phyloP scores from a whole-genome alignment of 2,888 invertebrate genomes.

The Rhimphoctona megacephalus region DNA sequence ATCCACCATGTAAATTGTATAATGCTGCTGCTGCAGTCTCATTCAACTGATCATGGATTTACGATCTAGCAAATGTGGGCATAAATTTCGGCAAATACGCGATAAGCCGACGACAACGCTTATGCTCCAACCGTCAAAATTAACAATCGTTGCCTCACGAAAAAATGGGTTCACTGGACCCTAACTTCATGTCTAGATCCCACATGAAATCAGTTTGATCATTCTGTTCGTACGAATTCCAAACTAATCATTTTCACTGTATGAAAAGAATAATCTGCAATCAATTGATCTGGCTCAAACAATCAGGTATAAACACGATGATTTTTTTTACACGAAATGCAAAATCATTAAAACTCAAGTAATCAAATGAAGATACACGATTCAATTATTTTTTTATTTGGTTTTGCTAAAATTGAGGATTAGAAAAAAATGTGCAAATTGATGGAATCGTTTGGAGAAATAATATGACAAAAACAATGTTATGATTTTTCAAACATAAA shows the following conservation, averaged over 20 bases:
- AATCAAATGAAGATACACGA: too few species aligned
- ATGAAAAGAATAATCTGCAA: too few species aligned
- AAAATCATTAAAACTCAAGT: too few species aligned
- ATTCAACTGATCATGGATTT: constrained; percentile 29
- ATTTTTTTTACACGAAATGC: too few species aligned
- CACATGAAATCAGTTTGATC: background rate
- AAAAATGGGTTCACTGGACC: background rate
- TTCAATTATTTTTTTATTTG: background rate
- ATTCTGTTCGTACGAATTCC: background rate
- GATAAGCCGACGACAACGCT: constrained; percentile 21
- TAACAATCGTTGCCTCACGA: background rate
- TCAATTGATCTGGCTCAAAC: too few species aligned
- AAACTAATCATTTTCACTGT: background rate
- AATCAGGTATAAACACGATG: too few species aligned
- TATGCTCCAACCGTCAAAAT: constrained; percentile 19
- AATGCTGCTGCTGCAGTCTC: constrained; percentile 48
- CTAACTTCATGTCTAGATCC: background rate
- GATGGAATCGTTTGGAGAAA: too few species aligned
- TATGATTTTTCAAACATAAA: background rate
- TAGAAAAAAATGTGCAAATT: background rate
- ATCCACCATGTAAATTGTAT: constrained; percentile 47
- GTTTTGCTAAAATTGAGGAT: background rate
- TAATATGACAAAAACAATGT: background rate
- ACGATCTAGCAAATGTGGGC: constrained; percentile 36
- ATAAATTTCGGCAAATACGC: constrained; percentile 30